phyloP scores from a whole-genome alignment of 2,888 invertebrate genomes.

The Philereme vetulata region DNA sequence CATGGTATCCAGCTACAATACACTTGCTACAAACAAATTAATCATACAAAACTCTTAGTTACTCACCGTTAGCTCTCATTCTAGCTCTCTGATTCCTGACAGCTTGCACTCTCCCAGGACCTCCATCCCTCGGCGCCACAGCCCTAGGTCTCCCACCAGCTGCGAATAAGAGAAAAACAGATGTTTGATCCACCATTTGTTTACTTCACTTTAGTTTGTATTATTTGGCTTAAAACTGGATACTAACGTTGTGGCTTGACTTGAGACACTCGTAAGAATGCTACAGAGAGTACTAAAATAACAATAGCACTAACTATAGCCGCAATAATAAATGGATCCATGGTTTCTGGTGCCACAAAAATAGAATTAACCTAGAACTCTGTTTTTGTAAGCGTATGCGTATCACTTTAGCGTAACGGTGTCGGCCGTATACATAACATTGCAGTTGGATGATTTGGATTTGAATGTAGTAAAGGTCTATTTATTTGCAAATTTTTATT shows the following conservation, averaged over 20 bases:
- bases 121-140: conserved; percentile 78
- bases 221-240: conserved; percentile 1
- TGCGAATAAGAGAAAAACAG: conserved; percentile 37
- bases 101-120: conserved; percentile 88
- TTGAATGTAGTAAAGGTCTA: too few relatives aligned
- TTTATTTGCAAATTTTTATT: too few relatives aligned
- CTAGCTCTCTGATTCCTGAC: conserved; percentile 88
- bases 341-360: conserved; percentile 36
- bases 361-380: conserved; percentile 5
- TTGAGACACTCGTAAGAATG: conserved; percentile 64
- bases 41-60: not conserved
- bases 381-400: not conserved
- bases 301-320: conserved; percentile 72
- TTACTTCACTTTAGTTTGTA: conserved; percentile 1
- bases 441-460: too few relatives aligned
- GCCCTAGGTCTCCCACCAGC: conserved; percentile 67
- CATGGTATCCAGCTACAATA: too few relatives aligned
- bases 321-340: conserved; percentile 77
- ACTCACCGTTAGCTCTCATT: conserved; percentile 83
- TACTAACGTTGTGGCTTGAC: conserved; percentile 64
- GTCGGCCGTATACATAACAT: too few relatives aligned
- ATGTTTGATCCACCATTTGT: conserved; percentile 13
- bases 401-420: too few relatives aligned
- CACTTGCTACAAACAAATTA: too few relatives aligned
- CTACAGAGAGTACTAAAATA: conserved; percentile 61